Evolutionary conservation across 2,113 vertebrate genomes (phyloP).

Genomic region (Orcinus orca): DNA sequence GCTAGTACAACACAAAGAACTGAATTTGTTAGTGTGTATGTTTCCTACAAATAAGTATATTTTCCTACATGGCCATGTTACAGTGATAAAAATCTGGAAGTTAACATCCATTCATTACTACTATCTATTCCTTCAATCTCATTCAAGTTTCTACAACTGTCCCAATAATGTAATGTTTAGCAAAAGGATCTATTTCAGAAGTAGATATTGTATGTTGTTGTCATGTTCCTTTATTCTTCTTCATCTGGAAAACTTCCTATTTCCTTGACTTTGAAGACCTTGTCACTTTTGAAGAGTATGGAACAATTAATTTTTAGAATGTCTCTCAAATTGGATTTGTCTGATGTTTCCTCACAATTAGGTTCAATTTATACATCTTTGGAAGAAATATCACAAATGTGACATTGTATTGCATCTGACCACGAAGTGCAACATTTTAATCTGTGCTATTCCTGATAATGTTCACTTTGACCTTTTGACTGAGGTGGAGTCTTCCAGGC

Average conservation of each 20-base stretch:
- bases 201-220: not conserved
- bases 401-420: not conserved
- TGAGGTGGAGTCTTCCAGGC: not conserved
- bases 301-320: not conserved
- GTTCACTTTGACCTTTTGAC: not conserved
- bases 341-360: not conserved
- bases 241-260: not conserved
- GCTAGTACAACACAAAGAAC: not conserved
- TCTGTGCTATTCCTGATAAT: not conserved
- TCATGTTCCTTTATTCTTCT: not conserved
- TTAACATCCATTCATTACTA: not conserved
- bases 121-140: not conserved
- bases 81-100: not conserved
- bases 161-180: not conserved
- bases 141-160: not conserved
- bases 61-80: not conserved
- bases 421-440: not conserved
- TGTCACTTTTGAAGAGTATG: not conserved
- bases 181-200: not conserved
- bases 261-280: not conserved
- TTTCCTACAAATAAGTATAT: not conserved
- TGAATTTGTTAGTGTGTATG: not conserved
- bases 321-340: not conserved
- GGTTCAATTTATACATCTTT: not conserved
- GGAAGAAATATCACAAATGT: not conserved